phyloP scores from a whole-genome alignment of 64 coral and sea anemone genomes.

The Montipora efflorescens region DNA sequence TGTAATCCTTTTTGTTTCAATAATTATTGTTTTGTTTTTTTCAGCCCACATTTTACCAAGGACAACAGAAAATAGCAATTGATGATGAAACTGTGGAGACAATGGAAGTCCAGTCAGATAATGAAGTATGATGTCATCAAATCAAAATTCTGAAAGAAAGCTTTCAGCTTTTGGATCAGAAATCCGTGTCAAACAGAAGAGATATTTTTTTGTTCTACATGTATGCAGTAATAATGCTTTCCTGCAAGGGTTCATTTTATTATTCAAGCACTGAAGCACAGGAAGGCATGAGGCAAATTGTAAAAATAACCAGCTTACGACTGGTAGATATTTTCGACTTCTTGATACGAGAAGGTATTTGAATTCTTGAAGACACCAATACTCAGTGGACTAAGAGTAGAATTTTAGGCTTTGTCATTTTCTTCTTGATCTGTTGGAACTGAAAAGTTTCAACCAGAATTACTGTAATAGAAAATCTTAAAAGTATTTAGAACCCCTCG shows the following conservation, averaged over 20 bases:
- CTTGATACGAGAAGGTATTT: neutral
- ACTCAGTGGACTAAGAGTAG: neutral
- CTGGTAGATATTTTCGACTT: neutral
- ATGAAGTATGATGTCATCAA: neutral
- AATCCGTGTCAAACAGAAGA: neutral
- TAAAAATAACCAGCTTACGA: neutral
- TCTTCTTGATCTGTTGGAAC: too few relatives aligned
- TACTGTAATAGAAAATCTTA: too few relatives aligned
- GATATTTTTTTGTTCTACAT: neutral
- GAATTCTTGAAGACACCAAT: neutral
- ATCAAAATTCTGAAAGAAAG: neutral
- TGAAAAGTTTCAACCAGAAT: too few relatives aligned
- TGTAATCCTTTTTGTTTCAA: too few relatives aligned
- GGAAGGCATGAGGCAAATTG: too few relatives aligned
- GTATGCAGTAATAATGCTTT: neutral
- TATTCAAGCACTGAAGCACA: conserved; percentile 2
- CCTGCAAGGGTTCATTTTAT: neutral
- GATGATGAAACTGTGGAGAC: neutral
- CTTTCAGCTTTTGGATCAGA: neutral
- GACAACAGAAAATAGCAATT: conserved; percentile 3
- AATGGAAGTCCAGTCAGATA: neutral
- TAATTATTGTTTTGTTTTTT: conserved; percentile 11
- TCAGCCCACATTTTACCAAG: conserved; percentile 95
- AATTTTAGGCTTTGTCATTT: neutral
- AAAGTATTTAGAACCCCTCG: too few relatives aligned